These are phyloP conservation scores for Strigamia transsilvanica DNA, from an alignment of 2,888 invertebrate genomes.

Conservation along the genomic window DNA sequence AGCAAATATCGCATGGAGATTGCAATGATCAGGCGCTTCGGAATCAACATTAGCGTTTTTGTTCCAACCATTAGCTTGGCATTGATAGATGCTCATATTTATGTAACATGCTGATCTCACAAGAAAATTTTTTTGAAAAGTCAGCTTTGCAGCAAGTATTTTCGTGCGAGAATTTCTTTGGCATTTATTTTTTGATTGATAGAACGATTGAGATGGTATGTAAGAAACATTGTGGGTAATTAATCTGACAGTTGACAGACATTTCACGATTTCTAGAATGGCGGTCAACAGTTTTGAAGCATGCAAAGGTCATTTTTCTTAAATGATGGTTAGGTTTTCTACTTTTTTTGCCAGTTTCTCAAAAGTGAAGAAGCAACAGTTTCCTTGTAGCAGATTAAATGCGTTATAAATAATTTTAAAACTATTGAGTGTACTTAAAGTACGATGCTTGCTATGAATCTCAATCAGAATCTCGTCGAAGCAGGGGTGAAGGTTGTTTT, in stretches of 20 bases:
- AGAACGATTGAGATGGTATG: background rate
- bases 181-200: background rate
- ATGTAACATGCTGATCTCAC: conserved; percentile 18
- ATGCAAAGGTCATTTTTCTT: conserved; percentile 17
- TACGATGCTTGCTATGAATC: background rate
- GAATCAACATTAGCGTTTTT: too few relatives aligned
- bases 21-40: background rate
- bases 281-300: background rate
- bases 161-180: conserved; percentile 8
- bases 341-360: background rate
- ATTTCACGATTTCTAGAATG: conserved; percentile 13
- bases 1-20: background rate
- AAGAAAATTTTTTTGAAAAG: background rate
- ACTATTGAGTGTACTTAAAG: background rate
- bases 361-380: background rate
- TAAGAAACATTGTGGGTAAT: conserved; percentile 16
- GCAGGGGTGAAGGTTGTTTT: conserved; percentile 32
- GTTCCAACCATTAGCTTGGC: background rate
- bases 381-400: background rate
- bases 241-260: background rate
- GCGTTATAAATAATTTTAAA: background rate
- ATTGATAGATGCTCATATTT: conserved; percentile 35
- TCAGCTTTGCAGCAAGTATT: background rate
- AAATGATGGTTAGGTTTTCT: background rate
- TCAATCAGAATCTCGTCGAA: background rate